A percentile compares a stretch with the other conserved stretches of the same genome.
phyloP scores from a whole-genome alignment of 2,888 invertebrate species.

The Didymodactylos carnosus region DNA sequence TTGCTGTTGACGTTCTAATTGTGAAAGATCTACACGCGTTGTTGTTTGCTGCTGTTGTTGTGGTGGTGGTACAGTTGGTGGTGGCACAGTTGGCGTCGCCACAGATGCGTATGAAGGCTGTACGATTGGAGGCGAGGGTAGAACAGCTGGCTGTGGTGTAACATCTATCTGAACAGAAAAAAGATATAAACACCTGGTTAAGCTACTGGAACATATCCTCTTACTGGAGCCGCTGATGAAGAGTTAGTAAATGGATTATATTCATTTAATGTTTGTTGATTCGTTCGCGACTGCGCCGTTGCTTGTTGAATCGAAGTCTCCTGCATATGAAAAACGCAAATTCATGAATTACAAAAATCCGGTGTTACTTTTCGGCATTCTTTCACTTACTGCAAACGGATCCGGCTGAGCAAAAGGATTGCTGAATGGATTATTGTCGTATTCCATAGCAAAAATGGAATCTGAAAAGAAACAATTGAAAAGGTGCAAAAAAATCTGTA shows the following conservation, averaged over 20 bases:
- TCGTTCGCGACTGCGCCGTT: too few relatives aligned
- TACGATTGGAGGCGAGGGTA: background rate
- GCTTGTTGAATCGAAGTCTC: too few relatives aligned
- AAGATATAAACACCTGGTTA: background rate
- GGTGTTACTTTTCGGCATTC: too few relatives aligned
- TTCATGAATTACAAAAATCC: too few relatives aligned
- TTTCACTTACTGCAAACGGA: too few relatives aligned
- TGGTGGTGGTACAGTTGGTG: background rate
- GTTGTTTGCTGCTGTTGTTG: background rate
- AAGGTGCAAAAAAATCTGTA: too few relatives aligned
- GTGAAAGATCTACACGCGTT: background rate
- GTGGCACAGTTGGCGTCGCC: background rate
- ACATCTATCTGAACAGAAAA: background rate
- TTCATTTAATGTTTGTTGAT: conserved; percentile 61
- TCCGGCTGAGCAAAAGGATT: too few relatives aligned
- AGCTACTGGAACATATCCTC: conserved; percentile 14
- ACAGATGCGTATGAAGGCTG: background rate
- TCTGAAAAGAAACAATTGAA: too few relatives aligned
- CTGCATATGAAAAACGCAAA: too few relatives aligned
- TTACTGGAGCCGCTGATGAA: conserved; percentile 13
- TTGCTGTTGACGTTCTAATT: conserved; percentile 28
- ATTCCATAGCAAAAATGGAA: too few relatives aligned
- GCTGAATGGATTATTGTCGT: too few relatives aligned
- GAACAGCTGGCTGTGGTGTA: background rate
- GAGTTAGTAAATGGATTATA: conserved; percentile 71